A percentile compares a stretch with the other conserved stretches of the same genome.
phyloP scores from a whole-genome alignment of 1,140 invertebrate species.

The Pseudachorutes palmiensis region DNA sequence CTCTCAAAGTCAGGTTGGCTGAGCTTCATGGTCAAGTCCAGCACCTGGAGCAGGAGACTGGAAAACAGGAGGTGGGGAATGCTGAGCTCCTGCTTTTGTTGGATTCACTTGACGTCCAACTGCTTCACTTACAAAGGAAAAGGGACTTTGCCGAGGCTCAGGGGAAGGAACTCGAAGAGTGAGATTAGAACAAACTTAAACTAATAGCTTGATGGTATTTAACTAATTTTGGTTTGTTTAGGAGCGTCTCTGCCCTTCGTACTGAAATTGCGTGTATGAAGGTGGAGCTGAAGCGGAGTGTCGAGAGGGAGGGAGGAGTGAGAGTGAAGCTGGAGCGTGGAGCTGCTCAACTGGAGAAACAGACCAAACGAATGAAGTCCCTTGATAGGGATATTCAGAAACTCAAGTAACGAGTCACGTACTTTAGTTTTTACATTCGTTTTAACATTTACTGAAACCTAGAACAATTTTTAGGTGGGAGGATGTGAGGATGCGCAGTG shows the following conservation, averaged over 20 bases:
- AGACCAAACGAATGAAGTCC: too few species aligned
- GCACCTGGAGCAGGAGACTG: background rate
- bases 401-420: background rate
- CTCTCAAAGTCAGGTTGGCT: background rate
- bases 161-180: background rate
- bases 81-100: background rate
- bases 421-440: background rate
- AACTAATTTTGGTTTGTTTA: background rate
- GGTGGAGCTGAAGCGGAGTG: too few species aligned
- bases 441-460: background rate
- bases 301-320: too few species aligned
- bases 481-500: background rate
- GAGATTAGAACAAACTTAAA: background rate
- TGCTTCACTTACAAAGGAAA: background rate
- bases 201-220: background rate
- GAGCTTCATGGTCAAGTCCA: background rate
- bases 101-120: background rate
- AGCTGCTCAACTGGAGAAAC: too few species aligned
- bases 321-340: too few species aligned
- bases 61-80: background rate
- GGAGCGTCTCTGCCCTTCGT: too few species aligned
- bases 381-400: too few species aligned
- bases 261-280: too few species aligned
- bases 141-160: background rate
- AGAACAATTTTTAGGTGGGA: background rate